These are phyloP conservation scores for Heliconius aoede DNA, from an alignment of 2,888 invertebrate genomes.

Conservation along the genomic window DNA sequence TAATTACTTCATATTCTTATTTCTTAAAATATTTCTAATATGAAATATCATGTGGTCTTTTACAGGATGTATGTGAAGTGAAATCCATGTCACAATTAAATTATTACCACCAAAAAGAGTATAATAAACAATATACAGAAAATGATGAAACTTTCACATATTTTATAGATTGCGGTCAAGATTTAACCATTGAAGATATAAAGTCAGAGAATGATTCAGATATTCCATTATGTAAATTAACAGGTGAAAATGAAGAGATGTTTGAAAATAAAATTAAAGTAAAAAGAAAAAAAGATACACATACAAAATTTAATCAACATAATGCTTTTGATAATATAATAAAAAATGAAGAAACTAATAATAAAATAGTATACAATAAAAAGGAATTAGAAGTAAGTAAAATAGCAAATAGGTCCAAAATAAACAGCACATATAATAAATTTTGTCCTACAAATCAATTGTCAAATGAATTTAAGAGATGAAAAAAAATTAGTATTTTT, in stretches of 20 bases:
- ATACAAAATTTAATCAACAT: not conserved
- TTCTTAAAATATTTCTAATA: not conserved
- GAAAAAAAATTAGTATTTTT: not conserved
- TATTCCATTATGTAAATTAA: slow-evolving; percentile 18
- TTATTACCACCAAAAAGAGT: slow-evolving; percentile 22
- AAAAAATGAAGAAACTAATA: not conserved
- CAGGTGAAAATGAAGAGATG: slow-evolving; percentile 12
- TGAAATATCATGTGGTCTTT: not conserved
- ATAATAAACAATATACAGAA: slow-evolving; percentile 17
- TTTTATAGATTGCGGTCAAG: slow-evolving; percentile 41
- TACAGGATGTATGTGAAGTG: slow-evolving; percentile 20
- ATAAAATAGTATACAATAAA: not conserved
- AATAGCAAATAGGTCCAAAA: not conserved
- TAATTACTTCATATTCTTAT: too few species aligned
- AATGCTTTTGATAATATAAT: not conserved
- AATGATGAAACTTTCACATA: slow-evolving; percentile 18
- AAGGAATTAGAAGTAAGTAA: not conserved
- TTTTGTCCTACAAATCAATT: not conserved
- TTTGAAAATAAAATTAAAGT: not conserved
- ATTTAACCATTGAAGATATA: slow-evolving; percentile 17
- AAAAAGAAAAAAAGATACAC: not conserved
- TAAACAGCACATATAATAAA: not conserved
- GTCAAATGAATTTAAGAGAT: slow-evolving; percentile 1
- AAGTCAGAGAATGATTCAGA: slow-evolving; percentile 33
- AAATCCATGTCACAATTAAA: slow-evolving; percentile 30